These are phyloP conservation scores for Spinibarbus caldwelli DNA, from an alignment of 2,797 vertebrate genomes.

Conservation along the genomic window DNA sequence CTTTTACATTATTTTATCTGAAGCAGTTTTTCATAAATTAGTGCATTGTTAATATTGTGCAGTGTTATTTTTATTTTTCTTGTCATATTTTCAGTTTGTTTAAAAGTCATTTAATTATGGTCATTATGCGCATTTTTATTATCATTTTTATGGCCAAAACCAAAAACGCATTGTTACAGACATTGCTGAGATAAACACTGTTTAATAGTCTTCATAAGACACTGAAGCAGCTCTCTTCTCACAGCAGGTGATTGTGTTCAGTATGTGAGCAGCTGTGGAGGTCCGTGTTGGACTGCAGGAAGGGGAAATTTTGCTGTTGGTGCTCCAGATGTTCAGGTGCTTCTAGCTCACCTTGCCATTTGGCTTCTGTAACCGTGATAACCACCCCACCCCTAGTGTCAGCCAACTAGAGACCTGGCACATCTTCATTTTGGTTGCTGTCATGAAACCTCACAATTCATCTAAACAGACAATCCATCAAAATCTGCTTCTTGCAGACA, in stretches of 20 bases:
- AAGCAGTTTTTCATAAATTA: background rate
- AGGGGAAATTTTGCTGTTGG: constrained; percentile 3
- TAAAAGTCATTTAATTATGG: background rate
- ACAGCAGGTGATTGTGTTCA: constrained; percentile 46
- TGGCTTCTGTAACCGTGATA: constrained; percentile 33
- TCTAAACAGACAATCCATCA: constrained; percentile 1
- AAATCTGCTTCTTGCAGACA: background rate
- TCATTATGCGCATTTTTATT: background rate
- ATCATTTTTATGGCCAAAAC: background rate
- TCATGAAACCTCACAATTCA: background rate
- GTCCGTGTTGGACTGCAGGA: constrained; percentile 23
- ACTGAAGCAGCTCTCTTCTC: background rate
- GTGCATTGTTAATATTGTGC: background rate
- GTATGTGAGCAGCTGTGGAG: constrained; percentile 47
- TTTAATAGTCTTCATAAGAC: constrained; percentile 24
- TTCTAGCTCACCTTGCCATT: constrained; percentile 29
- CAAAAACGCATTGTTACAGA: background rate
- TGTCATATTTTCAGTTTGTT: background rate
- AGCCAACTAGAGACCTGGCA: constrained; percentile 21
- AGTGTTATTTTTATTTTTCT: background rate
- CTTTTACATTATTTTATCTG: background rate
- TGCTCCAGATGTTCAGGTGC: constrained; percentile 39
- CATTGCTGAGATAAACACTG: background rate
- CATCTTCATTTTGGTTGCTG: constrained; percentile 25
- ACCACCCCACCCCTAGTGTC: background rate